These are phyloP conservation scores for Hypomecis atomaria DNA, from an alignment of 2,888 invertebrate species.

Conservation along the genomic window DNA sequence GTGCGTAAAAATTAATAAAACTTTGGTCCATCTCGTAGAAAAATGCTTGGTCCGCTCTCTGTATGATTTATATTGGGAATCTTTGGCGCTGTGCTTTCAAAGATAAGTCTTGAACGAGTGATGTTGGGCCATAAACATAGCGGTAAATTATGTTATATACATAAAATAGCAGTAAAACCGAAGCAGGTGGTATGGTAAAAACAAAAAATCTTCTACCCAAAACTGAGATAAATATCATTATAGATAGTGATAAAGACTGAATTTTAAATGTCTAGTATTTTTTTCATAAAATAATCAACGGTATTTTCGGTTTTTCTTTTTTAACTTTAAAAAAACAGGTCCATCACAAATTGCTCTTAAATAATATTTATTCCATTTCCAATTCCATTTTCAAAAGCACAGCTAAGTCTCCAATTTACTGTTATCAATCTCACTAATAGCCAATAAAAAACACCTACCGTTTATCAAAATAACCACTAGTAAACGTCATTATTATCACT, in stretches of 20 bases:
- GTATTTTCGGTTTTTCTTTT: background rate
- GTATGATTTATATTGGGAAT: constrained; percentile 52
- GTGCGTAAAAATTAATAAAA: background rate
- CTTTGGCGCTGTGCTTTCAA: constrained; percentile 36
- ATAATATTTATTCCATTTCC: background rate
- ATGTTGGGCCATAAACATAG: constrained; percentile 31
- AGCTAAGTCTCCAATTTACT: no score
- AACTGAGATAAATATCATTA: no score
- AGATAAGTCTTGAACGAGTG: constrained; percentile 42
- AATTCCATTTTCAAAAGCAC: no score
- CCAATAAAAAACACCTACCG: no score
- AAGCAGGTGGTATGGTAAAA: background rate
- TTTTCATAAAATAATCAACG: background rate
- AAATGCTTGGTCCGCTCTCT: constrained; percentile 23
- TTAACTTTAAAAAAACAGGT: background rate
- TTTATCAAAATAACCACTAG: no score
- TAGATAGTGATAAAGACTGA: no score
- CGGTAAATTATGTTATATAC: constrained; percentile 6
- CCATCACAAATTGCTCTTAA: background rate
- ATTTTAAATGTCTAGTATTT: no score
- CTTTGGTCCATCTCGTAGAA: background rate
- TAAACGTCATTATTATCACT: no score
- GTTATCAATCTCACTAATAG: no score
- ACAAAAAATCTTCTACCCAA: background rate
- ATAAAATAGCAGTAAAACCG: no score